These are phyloP conservation scores for Delichon dasypus DNA, from an alignment of 2,797 vertebrate genomes.

Conservation along the genomic window DNA sequence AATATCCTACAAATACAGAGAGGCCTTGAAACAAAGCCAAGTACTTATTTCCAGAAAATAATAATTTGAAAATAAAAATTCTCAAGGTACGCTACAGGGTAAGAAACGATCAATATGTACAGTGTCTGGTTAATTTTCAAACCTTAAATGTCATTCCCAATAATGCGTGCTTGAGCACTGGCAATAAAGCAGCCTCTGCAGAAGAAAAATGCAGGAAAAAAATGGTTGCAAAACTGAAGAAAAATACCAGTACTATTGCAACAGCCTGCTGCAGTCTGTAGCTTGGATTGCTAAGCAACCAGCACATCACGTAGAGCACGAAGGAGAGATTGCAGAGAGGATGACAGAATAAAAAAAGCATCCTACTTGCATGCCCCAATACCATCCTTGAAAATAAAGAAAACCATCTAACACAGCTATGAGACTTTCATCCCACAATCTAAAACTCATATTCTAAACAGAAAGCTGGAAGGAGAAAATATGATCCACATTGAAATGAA, in stretches of 20 bases:
- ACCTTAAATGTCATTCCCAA: background rate
- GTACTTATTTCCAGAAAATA: background rate
- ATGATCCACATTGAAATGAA: background rate
- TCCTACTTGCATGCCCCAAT: background rate
- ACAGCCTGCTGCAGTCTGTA: conserved; percentile 17
- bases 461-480: background rate
- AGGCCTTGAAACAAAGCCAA: background rate
- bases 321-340: background rate
- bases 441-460: background rate
- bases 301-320: background rate
- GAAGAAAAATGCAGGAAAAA: background rate
- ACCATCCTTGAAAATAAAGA: background rate
- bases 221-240: background rate
- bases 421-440: background rate
- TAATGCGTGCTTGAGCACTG: background rate
- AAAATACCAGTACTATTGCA: background rate
- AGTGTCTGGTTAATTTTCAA: background rate
- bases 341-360: background rate
- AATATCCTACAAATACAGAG: background rate
- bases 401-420: background rate
- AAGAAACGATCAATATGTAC: background rate
- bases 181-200: background rate
- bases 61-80: no score
- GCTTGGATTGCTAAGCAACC: conserved; percentile 63
- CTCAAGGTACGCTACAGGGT: background rate